These are phyloP conservation scores for Aphaenogaster floridana DNA, from an alignment of 1,140 invertebrate genomes.

Conservation along the genomic window DNA sequence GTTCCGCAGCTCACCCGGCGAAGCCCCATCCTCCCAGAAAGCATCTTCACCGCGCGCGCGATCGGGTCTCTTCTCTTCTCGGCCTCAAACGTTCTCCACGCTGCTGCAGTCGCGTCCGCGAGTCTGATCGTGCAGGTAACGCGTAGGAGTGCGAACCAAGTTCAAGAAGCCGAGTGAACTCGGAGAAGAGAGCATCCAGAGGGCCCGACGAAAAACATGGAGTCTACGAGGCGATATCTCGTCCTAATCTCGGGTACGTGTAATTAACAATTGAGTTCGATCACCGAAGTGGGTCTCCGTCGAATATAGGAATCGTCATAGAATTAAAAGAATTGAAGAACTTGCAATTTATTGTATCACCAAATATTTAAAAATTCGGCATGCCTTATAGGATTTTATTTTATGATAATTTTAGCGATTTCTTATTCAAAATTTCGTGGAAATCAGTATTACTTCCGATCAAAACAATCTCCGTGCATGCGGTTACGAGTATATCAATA, in stretches of 20 bases:
- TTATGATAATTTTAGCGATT: background rate
- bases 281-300: background rate
- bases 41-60: slow-evolving; percentile 49
- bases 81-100: slow-evolving; percentile 34
- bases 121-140: slow-evolving; percentile 74
- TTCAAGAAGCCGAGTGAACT: slow-evolving; percentile 12
- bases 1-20: background rate
- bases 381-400: background rate
- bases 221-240: slow-evolving; percentile 31
- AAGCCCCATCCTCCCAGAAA: slow-evolving; percentile 67
- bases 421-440: slow-evolving; percentile 20
- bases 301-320: background rate
- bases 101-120: slow-evolving; percentile 69
- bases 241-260: slow-evolving; percentile 68
- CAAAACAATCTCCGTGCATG: slow-evolving; percentile 33
- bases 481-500: slow-evolving; percentile 26
- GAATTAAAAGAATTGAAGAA: background rate
- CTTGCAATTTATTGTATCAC: background rate
- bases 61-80: slow-evolving; percentile 63
- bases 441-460: background rate
- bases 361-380: background rate
- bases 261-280: background rate
- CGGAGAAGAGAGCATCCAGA: background rate
- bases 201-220: slow-evolving; percentile 45
- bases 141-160: slow-evolving; percentile 46